phyloP scores from a whole-genome alignment of 2,888 invertebrate genomes.

The Scaptomyza caliginosa region DNA sequence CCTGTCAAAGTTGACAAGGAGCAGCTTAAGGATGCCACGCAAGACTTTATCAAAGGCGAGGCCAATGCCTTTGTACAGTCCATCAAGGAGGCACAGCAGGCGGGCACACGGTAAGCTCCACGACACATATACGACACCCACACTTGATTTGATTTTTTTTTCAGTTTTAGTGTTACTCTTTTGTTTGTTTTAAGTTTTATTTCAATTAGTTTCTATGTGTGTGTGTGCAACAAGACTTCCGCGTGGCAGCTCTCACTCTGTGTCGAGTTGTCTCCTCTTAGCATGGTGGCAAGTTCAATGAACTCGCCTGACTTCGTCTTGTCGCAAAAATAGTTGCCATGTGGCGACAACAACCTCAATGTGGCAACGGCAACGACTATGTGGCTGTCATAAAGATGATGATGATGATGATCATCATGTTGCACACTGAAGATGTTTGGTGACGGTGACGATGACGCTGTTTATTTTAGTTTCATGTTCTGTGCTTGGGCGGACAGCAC shows the following conservation, averaged over 20 bases:
- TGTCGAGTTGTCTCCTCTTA: conserved; percentile 9
- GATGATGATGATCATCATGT: conserved; percentile 3
- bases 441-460: conserved; percentile 50
- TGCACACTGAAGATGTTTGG: conserved; percentile 1
- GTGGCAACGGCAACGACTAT: conserved; percentile 26
- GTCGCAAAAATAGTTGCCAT: conserved; percentile 75
- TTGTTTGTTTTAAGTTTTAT: conserved; percentile 25
- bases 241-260: conserved; percentile 41
- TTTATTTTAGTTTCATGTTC: conserved; percentile 73
- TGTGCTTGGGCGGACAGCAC: conserved; percentile 66
- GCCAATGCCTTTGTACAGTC: conserved; percentile 71
- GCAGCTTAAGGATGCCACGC: conserved; percentile 81
- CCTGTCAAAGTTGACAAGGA: conserved; percentile 61
- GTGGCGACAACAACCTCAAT: conserved; percentile 50
- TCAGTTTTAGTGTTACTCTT: no score
- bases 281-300: conserved; percentile 51
- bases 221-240: conserved; percentile 37
- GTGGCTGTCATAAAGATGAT: conserved; percentile 24
- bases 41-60: conserved; percentile 81
- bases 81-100: conserved; percentile 69
- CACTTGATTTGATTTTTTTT: conserved; percentile 12
- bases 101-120: conserved; percentile 63
- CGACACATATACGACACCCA: not conserved
- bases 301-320: conserved; percentile 69
- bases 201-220: conserved; percentile 49